Evolutionary conservation across 1,140 invertebrate genomes (phyloP).

Genomic region (Tetragonula clypearis): DNA sequence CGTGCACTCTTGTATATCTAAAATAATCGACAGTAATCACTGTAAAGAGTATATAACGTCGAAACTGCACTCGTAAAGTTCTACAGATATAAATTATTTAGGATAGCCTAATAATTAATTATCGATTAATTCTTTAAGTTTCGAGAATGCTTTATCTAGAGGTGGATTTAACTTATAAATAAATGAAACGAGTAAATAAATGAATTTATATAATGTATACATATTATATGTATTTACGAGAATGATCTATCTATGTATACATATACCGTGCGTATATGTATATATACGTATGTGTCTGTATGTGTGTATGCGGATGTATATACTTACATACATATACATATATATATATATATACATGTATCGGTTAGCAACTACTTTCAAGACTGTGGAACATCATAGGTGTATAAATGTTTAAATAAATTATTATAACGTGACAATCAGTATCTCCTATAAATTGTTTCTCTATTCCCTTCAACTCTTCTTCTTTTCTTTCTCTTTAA

Average conservation of each 20-base stretch:
- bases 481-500: background rate
- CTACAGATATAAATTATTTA: constrained; percentile 63
- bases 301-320: background rate
- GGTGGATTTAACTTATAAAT: constrained; percentile 68
- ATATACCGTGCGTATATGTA: constrained; percentile 20
- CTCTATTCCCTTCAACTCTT: background rate
- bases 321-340: constrained; percentile 27
- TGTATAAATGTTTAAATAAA: constrained; percentile 78
- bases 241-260: constrained; percentile 46
- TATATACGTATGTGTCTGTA: constrained; percentile 26
- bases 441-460: background rate
- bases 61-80: constrained; percentile 83
- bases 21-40: constrained; percentile 84
- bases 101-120: constrained; percentile 44
- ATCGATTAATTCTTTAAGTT: constrained; percentile 67
- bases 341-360: constrained; percentile 23
- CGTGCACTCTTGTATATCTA: constrained; percentile 9
- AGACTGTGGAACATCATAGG: constrained; percentile 76
- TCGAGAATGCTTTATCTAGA: constrained; percentile 69
- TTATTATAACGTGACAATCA: constrained; percentile 70
- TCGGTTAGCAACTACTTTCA: constrained; percentile 68
- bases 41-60: constrained; percentile 81
- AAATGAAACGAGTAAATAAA: constrained; percentile 44
- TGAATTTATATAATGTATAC: constrained; percentile 59
- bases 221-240: constrained; percentile 41